Evolutionary conservation across 2,888 invertebrate genomes (phyloP), one percentile per base, ranked within the genome.

Genomic region (Ashinkailepas kermadecensis): DNA sequence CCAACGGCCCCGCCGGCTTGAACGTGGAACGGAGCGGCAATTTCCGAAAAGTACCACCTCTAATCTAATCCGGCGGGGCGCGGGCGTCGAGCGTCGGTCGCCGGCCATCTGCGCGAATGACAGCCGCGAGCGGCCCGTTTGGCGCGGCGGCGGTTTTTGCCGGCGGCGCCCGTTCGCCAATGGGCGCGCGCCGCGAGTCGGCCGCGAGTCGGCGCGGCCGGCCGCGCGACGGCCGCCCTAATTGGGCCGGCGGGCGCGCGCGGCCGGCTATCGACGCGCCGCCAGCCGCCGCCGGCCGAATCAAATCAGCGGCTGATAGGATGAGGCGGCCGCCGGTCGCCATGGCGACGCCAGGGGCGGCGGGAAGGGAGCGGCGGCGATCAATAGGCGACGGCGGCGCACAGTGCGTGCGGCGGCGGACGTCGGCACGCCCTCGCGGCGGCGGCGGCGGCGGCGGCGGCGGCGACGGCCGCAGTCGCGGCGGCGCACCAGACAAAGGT

Each of bases 281-380:
- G 59, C 59, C 15, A 59, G 15, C 59, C 23, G 10, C 23, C n/a
- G 8, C 21, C n/a, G n/a, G n/a, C n/a, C 65, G n/a, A 65, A 65
- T 65, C 65, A 65, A 25, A 23, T 13, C 12, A 9, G 11, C 67
- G 56, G 21, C 74, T 56, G 74, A 56, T 56, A 56, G 74, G 54
- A 74, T 74, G 74, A 18, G 56, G 74, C 21, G 74, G 23, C 54
- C 39, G 6, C 13, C 39, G 25, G 74, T 74, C 21, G 74, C 74
- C 56, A 74, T 74, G 74, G 74, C 54, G 74, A 74, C 74, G 54
- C 10, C n/a, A 67, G 67, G 67, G 67, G 54, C 15, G 74, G 9
- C 65, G 11, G 65, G 65, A 23, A 12, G 65, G 65, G 65, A 65
- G 23, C 65, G 65, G 8, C 10, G 2, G 13, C 74, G 74, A 74